Base-by-base conservation (phyloP, 2,888 invertebrate genomes). In the Prenolepis imparis region DNA sequence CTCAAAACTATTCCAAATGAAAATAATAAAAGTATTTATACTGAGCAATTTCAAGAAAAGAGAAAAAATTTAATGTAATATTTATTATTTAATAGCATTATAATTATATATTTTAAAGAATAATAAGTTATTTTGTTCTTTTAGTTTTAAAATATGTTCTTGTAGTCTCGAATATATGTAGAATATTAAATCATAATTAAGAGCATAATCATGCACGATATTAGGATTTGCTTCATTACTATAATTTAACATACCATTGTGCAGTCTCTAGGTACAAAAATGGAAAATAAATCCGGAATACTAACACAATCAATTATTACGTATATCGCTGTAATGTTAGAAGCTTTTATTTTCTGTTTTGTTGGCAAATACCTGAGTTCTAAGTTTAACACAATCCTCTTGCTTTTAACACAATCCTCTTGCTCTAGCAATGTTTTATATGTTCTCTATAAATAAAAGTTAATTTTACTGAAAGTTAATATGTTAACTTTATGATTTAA, bases 321-420 rank as follows among this genome's bases (percentile, higher is more conserved):
- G 3, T 88, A 91, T n/a, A n/a, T 83, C 1, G 81, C 52, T 9
- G 48, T 86, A 64, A 82, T 82, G 11, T 64, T 64, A 57, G 88
- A 91, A 72, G 72, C 83, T 4, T 87, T 89, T 24, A 32, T 89
- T 55, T 87, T 87, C 57, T 91, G 91, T 32, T 86, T 86, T 15
- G 87, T 86, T 57, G 91, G 91, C 9, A 89, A 91, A 48, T 89
- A 90, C 44, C 78, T 91, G 21, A 85, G 57, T n/a, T 82, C 48
- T 15, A 88, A 91, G 85, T 90, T 91, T 77, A 52, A 63, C 36
- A 64, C 2, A 6, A 52, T 39, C 0, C 0, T 11, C 39, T 66
- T 63, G 5, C 15, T 41, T 41, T 61, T 41, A 61, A n/a, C n/a
- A n/a, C n/a, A 28, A 28, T 28, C 28, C 28, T 28, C 3, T n/a